These are phyloP conservation scores for Papilio dardanus DNA, from an alignment of 1,140 invertebrate species.

Conservation along the genomic window DNA sequence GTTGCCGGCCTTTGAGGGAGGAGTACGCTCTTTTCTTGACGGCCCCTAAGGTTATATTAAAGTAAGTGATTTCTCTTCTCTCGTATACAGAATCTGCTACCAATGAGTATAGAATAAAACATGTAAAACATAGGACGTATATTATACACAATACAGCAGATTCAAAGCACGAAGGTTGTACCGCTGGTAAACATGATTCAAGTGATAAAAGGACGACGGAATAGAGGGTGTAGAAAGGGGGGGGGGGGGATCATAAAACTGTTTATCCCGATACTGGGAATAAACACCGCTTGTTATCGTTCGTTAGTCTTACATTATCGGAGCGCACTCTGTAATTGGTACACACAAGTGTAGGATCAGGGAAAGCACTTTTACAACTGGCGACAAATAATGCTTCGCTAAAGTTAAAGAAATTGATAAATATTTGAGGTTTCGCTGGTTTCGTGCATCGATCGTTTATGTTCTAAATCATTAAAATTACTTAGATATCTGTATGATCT, in stretches of 20 bases:
- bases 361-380: conserved; percentile 36
- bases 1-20: no score
- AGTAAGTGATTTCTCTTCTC: no score
- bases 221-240: neutral
- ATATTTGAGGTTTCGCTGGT: no score
- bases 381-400: conserved; percentile 28
- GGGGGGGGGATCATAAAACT: conserved; percentile 45
- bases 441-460: no score
- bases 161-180: neutral
- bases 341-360: conserved; percentile 39
- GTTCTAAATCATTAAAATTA: no score
- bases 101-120: no score
- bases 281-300: conserved; percentile 57
- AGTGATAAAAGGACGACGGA: conserved; percentile 3
- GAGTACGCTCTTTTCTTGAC: no score
- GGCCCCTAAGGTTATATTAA: no score
- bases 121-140: no score
- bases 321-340: conserved; percentile 66
- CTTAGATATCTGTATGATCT: no score
- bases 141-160: neutral
- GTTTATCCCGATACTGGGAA: conserved; percentile 50
- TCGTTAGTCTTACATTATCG: conserved; percentile 69
- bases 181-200: conserved; percentile 3
- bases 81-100: no score
- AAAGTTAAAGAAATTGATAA: no score